Evolutionary conservation across 1,140 invertebrate species (phyloP), one percentile per base, ranked within the genome.

Genomic region (Rhizoglyphus robini): DNA sequence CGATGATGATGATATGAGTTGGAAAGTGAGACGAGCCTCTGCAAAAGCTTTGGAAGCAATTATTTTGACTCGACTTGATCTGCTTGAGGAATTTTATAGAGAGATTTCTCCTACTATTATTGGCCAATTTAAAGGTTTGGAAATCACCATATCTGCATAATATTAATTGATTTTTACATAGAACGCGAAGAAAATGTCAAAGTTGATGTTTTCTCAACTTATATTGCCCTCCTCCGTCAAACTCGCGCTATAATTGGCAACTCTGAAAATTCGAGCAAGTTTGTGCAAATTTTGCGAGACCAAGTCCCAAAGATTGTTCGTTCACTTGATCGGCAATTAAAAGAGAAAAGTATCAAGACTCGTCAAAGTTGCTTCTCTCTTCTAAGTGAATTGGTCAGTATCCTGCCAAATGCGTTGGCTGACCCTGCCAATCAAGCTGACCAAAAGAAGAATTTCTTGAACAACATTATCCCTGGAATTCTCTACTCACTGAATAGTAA

Each of bases 111-210:
- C 92, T 8, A 86, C 87, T 34, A 78, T 98, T 15, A 96, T 97
- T 70, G 79, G 83, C 0, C 81, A 94, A 74, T 96, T 96, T 73
- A 96, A 95, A 84, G n/a, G n/a, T n/a, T n/a, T n/a, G n/a, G n/a
- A n/a, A n/a, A n/a, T n/a, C n/a, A 87, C 87, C 87, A 69, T 69
- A 29, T 70, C 74, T 66, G 54, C 65, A 60, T 66, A 65, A 32
- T 13, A 34, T 25, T 4, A n/a, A 64, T 38, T 48, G 0, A 58
- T 25, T 47, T 63, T 23, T 27, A 5, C 86, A n/a, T n/a, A n/a
- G 96, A 99, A 77, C 82, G 96, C 46, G 96, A 99, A 78, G 96
- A 99, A 78, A 98, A 96, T 76, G 96, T 99, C 0, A 96, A 96
- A 75, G 91, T 90, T 48, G 96, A 99, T 73, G 94, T 99, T 54